Evolutionary conservation across 2,113 vertebrate species (phyloP).

Genomic region (Bubo scandiacus): DNA sequence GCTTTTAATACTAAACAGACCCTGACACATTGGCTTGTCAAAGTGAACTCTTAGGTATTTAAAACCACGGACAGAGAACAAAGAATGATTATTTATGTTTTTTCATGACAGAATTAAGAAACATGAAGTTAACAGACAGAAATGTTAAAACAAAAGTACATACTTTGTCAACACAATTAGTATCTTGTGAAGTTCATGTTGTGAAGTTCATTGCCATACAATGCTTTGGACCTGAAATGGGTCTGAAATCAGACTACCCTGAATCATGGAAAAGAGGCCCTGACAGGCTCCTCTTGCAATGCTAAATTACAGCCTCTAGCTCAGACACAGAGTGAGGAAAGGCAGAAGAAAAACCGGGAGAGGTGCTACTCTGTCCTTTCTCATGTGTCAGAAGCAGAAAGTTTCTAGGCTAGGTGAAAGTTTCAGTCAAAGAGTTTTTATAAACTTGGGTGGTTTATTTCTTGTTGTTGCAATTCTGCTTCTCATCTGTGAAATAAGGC

Average conservation of each 20-base stretch:
- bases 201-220: not conserved
- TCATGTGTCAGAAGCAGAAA: not conserved
- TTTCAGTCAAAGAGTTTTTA: not conserved
- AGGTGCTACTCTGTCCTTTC: not conserved
- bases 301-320: not conserved
- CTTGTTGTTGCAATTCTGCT: not conserved
- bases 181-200: not conserved
- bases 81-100: not conserved
- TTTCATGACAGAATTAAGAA: not conserved
- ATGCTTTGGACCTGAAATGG: not conserved
- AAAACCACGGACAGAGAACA: not conserved
- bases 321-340: not conserved
- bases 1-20: not conserved
- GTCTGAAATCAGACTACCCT: not conserved
- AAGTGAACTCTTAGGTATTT: not conserved
- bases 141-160: not conserved
- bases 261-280: not conserved
- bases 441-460: not conserved
- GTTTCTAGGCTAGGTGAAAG: not conserved
- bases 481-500: not conserved
- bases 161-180: not conserved
- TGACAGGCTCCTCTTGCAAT: not conserved
- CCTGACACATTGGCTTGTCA: not conserved
- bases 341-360: not conserved
- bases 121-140: not conserved